Conservation (phyloP, 2,113 vertebrate genomes). For the Ammodramus savannarum region DNA sequence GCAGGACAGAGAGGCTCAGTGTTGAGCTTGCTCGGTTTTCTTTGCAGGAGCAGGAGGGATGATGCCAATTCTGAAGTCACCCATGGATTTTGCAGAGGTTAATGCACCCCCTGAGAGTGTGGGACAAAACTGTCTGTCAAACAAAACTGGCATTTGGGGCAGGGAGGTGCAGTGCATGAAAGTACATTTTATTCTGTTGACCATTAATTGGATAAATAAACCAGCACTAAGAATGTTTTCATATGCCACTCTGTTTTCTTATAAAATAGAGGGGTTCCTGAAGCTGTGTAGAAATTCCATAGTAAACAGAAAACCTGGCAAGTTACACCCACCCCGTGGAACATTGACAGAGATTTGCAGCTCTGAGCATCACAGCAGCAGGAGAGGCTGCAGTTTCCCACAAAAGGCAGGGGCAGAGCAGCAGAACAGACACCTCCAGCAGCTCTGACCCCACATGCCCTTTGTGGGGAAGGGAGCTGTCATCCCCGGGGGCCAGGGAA, state of each 20-base stretch:
- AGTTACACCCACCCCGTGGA: neutral
- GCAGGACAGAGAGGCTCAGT: conserved; percentile 66
- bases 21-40: conserved; percentile 69
- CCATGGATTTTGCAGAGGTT: conserved; percentile 46
- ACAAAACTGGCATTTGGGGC: neutral
- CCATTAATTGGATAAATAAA: conserved; percentile 55
- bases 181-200: conserved; percentile 44
- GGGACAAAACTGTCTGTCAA: conserved; percentile 50
- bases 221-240: conserved; percentile 27
- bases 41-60: conserved; percentile 76
- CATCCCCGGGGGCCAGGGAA: neutral
- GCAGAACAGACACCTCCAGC: neutral
- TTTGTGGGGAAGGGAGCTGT: neutral
- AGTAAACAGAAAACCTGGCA: conserved; percentile 46
- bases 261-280: conserved; percentile 49
- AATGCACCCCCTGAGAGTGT: conserved; percentile 14
- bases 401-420: neutral
- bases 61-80: conserved; percentile 75
- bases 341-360: neutral
- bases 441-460: neutral
- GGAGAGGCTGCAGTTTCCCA: neutral
- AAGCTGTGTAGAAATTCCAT: conserved; percentile 49
- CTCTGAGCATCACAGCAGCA: neutral
- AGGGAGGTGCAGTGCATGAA: neutral
- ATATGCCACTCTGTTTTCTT: conserved; percentile 53